Percentiles rank a stretch among this genome's conserved stretches.
Conservation (phyloP, 2,888 invertebrate genomes). For the Ormyrus nitidulus region DNA sequence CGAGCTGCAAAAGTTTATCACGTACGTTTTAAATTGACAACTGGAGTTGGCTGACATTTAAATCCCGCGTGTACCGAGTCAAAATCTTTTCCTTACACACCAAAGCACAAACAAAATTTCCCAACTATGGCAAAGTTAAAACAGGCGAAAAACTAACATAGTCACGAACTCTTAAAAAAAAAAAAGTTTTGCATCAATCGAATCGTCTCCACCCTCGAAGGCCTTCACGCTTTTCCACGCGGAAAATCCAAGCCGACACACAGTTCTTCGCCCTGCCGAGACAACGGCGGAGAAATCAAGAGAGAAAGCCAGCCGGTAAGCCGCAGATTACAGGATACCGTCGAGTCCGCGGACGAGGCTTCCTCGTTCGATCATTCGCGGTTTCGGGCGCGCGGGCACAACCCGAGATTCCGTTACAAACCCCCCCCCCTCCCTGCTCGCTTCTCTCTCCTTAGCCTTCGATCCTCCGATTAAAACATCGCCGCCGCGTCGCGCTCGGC, state of each 20-base stretch:
- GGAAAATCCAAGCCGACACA: neutral
- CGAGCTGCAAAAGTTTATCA: neutral
- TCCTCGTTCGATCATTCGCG: slow-evolving; percentile 42
- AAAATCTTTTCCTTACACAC: too few species aligned
- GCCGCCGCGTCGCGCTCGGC: neutral
- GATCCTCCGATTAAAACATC: slow-evolving; percentile 32
- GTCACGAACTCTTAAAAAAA: neutral
- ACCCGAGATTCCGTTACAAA: slow-evolving; percentile 37
- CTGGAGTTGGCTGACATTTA: slow-evolving; percentile 12
- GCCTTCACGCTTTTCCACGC: neutral
- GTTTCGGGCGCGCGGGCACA: neutral
- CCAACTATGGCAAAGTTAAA: too few species aligned
- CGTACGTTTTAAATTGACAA: slow-evolving; percentile 1
- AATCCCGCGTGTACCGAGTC: neutral
- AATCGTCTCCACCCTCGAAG: neutral
- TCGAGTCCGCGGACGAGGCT: neutral
- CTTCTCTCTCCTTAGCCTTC: slow-evolving; percentile 12
- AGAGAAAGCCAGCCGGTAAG: neutral
- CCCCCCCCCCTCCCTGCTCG: neutral
- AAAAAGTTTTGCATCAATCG: neutral
- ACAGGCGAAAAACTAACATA: neutral
- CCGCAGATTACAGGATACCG: slow-evolving; percentile 44
- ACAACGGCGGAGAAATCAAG: neutral
- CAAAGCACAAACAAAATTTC: too few species aligned
- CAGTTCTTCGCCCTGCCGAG: neutral